These are phyloP conservation scores for Vombatus ursinus DNA, from an alignment of 2,113 vertebrate genomes.

Conservation along the genomic window DNA sequence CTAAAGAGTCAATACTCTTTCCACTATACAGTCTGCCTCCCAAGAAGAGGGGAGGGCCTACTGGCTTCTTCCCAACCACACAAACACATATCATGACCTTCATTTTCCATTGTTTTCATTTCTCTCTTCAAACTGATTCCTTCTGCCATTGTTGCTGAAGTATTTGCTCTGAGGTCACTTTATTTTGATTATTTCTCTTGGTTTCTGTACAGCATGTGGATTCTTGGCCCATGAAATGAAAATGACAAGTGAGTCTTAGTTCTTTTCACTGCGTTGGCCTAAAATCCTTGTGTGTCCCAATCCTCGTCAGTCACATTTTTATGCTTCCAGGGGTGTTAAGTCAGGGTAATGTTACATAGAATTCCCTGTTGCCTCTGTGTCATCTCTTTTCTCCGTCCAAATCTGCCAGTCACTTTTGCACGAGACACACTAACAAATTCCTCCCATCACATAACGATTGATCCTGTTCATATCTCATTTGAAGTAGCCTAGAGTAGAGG, in stretches of 20 bases:
- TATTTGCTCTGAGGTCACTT: background rate
- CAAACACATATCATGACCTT: background rate
- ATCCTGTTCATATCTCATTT: constrained; percentile 20
- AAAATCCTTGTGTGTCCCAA: background rate
- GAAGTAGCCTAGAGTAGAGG: background rate
- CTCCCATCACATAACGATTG: background rate
- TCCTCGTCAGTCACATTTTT: background rate
- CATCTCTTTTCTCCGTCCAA: constrained; percentile 19
- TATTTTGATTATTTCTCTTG: constrained; percentile 14
- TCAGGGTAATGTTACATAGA: background rate
- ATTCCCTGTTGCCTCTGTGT: background rate
- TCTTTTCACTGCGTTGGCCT: background rate
- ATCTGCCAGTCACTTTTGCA: constrained; percentile 19
- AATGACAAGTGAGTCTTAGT: background rate
- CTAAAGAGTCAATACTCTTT: background rate
- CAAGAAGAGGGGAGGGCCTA: background rate
- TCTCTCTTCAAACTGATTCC: constrained; percentile 17
- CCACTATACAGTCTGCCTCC: background rate
- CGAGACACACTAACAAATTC: background rate
- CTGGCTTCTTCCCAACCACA: background rate
- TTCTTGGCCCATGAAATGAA: background rate
- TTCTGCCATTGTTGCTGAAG: background rate
- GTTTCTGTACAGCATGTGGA: background rate
- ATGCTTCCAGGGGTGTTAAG: background rate
- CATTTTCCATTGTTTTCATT: background rate